Evolutionary conservation across 2,113 vertebrate genomes (phyloP).

Genomic region (Conger conger): DNA sequence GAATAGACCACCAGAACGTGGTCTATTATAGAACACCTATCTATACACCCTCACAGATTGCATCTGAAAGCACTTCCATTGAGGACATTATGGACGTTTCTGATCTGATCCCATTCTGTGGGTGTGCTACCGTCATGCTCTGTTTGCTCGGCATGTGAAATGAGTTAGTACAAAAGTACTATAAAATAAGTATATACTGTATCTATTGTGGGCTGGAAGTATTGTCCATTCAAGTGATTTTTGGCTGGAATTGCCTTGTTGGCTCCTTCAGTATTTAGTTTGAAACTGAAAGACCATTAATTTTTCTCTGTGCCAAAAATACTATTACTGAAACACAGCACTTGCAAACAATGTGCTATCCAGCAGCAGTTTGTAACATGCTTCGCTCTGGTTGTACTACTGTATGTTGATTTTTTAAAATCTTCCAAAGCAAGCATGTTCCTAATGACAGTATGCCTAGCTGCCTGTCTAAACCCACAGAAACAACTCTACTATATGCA

Average conservation of each 20-base stretch:
- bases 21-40: no score
- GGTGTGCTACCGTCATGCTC: not conserved
- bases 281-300: not conserved
- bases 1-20: not conserved
- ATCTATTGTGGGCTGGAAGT: slow-evolving; percentile 49
- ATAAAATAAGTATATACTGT: slow-evolving; percentile 51
- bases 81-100: not conserved
- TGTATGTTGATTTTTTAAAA: not conserved
- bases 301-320: not conserved
- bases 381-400: not conserved
- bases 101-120: not conserved
- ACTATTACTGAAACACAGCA: not conserved
- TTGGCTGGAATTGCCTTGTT: not conserved
- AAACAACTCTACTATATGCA: no score
- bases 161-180: slow-evolving; percentile 23
- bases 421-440: not conserved
- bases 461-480: not conserved
- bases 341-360: not conserved
- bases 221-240: not conserved
- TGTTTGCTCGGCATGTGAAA: not conserved
- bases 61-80: not conserved
- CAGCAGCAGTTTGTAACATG: not conserved
- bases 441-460: not conserved
- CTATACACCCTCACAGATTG: not conserved
- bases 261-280: not conserved